Base-by-base conservation (phyloP, 2,113 vertebrate genomes). In the Ia io region DNA sequence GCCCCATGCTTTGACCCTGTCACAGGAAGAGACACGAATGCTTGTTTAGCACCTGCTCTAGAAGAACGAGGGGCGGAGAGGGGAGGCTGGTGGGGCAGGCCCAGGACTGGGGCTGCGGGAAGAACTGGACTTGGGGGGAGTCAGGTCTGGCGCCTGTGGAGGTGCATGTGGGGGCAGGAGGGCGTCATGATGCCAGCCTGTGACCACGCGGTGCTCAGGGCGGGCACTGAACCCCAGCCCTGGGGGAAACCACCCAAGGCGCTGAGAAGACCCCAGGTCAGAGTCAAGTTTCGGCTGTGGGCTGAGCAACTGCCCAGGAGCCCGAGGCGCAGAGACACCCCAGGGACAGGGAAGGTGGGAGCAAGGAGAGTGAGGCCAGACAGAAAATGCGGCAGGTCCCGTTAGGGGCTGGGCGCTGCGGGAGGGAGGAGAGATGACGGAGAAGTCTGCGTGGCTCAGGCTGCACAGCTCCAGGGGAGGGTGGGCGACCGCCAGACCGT, bases 241-340 rank as follows among this genome's bases (percentile, higher is more conserved):
- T 9, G 14, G 35, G 51, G 77, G 40, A n/a, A 20, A 16, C 8
- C 53, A 23, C 35, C 10, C 35, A 61, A 67, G 74, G 28, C 37
- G 9, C 4, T 0, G 35, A 40, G 32, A 32, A 8, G 17, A 17
- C 40, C 40, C 59, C 2, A 37, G 42, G 30, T 61, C 44, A 42
- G 8, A 35, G 22, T 2, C 1, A 1, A 0, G 3, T 11, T n/a
- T 10, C 53, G 3, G 5, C 22, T 1, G 1, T 9, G 5, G 61
- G 25, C 1, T 35, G 44, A 53, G 49, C 42, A 63, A 13, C 13
- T 16, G 32, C 56, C 4, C 0, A 2, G 9, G 44, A 25, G 40
- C 5, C 23, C 16, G 35, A 40, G 30, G 0, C 1, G 76, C n/a
- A 51, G 56, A 32, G 37, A 44, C 23, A 20, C 44, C 42, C 4